Percentiles rank a stretch among this genome's conserved stretches.
phyloP scores from a whole-genome alignment of 2,797 vertebrate genomes.

The Eospalax fontanierii region DNA sequence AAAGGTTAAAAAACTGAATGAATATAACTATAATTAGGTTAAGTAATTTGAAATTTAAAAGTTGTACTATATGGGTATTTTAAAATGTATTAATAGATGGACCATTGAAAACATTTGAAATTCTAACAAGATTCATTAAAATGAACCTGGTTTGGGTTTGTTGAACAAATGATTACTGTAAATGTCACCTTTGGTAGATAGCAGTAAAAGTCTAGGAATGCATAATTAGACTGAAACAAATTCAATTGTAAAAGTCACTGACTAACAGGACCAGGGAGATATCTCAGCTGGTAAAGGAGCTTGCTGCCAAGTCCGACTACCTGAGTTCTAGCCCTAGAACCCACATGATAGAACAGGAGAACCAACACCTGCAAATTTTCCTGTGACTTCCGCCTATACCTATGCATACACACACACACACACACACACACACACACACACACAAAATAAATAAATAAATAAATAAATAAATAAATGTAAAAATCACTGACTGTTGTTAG shows the following conservation, averaged over 20 bases:
- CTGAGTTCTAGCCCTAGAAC: neutral
- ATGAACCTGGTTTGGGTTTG: constrained; percentile 28
- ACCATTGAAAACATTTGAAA: constrained; percentile 47
- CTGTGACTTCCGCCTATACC: neutral
- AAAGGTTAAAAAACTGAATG: constrained; percentile 35
- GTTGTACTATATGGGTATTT: constrained; percentile 23
- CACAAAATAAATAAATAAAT: no score
- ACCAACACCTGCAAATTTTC: neutral
- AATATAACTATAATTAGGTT: neutral
- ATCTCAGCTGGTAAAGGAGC: neutral
- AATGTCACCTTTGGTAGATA: constrained; percentile 42
- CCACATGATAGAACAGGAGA: neutral
- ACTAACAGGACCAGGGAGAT: neutral
- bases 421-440: neutral
- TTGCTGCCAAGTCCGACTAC: neutral
- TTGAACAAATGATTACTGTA: constrained; percentile 62
- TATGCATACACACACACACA: neutral
- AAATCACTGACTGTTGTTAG: constrained; percentile 11
- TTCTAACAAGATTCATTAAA: constrained; percentile 55
- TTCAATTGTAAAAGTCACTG: neutral
- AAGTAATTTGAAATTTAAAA: constrained; percentile 33
- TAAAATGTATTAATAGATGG: neutral
- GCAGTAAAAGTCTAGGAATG: constrained; percentile 64
- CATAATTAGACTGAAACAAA: constrained; percentile 11
- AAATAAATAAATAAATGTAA: neutral